Percentiles rank a stretch among this genome's conserved stretches.
phyloP scores from a whole-genome alignment of 2,113 vertebrate species.

The Hypanus sabinus region DNA sequence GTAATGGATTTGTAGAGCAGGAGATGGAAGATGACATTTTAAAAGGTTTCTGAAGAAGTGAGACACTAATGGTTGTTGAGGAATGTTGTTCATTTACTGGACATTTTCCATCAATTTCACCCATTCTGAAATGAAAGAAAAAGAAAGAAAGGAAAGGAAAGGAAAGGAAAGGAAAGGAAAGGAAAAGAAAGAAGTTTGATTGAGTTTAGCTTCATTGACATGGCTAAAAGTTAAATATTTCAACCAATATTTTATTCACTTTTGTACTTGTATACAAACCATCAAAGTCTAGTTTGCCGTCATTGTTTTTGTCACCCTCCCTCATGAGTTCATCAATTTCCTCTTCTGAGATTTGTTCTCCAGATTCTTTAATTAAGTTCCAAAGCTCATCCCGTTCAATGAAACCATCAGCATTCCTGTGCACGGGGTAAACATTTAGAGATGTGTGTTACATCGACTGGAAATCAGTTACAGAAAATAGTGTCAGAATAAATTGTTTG shows the following conservation, averaged over 20 bases:
- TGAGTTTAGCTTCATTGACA: not conserved
- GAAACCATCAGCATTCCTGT: slow-evolving; percentile 82
- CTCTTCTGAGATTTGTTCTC: slow-evolving; percentile 77
- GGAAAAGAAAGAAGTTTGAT: not conserved
- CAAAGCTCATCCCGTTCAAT: slow-evolving; percentile 90
- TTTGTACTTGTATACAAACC: slow-evolving; percentile 47
- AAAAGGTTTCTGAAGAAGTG: not conserved
- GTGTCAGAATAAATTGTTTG: too few species aligned
- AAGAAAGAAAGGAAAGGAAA: too few species aligned
- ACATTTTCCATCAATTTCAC: slow-evolving; percentile 33
- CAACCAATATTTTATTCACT: not conserved
- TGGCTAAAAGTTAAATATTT: not conserved
- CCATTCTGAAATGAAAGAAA: too few species aligned
- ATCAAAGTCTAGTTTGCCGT: slow-evolving; percentile 83
- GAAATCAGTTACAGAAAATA: too few species aligned
- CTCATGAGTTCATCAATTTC: slow-evolving; percentile 91
- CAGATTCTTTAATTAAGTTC: slow-evolving; percentile 76
- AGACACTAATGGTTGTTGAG: not conserved
- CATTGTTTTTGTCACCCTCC: slow-evolving; percentile 90
- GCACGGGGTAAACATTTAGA: too few species aligned
- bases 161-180: too few species aligned
- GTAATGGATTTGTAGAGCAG: not conserved
- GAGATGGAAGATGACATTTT: not conserved
- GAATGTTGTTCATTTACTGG: slow-evolving; percentile 35
- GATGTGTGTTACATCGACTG: too few species aligned